Evolutionary conservation across 2,797 vertebrate species (phyloP).

Genomic region (Synanceia verrucosa): DNA sequence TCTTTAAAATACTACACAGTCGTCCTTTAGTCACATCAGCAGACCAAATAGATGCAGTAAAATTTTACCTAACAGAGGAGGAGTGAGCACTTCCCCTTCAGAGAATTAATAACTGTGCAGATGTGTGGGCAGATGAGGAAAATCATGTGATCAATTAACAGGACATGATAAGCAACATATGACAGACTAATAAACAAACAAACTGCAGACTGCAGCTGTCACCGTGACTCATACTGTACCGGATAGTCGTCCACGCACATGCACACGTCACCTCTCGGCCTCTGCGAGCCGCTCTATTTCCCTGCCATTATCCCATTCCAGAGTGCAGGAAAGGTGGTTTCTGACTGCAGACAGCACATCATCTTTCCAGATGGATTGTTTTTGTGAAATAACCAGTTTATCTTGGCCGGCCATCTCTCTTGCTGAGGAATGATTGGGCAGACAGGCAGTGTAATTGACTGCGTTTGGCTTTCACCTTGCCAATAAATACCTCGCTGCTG

Average conservation of each 20-base stretch:
- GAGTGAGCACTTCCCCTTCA: too few species aligned
- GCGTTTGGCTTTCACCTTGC: slow-evolving; percentile 80
- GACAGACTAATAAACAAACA: slow-evolving; percentile 32
- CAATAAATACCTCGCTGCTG: slow-evolving; percentile 76
- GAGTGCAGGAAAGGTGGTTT: slow-evolving; percentile 56
- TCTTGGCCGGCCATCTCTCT: slow-evolving; percentile 74
- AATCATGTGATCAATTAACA: slow-evolving; percentile 19
- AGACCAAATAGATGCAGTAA: too few species aligned
- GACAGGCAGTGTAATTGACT: slow-evolving; percentile 82
- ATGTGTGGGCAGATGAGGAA: slow-evolving; percentile 8
- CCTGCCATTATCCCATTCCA: slow-evolving; percentile 58
- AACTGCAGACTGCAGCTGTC: slow-evolving; percentile 17
- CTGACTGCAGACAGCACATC: slow-evolving; percentile 63
- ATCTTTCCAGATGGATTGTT: slow-evolving; percentile 77
- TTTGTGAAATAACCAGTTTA: slow-evolving; percentile 80
- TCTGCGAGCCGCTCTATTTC: slow-evolving; percentile 44
- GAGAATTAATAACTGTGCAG: slow-evolving; percentile 18
- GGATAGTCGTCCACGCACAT: slow-evolving; percentile 19
- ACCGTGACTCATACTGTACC: slow-evolving; percentile 4
- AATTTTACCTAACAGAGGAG: background rate
- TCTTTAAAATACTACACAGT: background rate
- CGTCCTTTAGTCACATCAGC: background rate
- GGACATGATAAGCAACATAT: slow-evolving; percentile 1
- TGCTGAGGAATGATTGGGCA: slow-evolving; percentile 77
- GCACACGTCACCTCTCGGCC: slow-evolving; percentile 25